Evolutionary conservation across 2,797 vertebrate genomes (phyloP).

Genomic region (Lepilemur septentrionalis): DNA sequence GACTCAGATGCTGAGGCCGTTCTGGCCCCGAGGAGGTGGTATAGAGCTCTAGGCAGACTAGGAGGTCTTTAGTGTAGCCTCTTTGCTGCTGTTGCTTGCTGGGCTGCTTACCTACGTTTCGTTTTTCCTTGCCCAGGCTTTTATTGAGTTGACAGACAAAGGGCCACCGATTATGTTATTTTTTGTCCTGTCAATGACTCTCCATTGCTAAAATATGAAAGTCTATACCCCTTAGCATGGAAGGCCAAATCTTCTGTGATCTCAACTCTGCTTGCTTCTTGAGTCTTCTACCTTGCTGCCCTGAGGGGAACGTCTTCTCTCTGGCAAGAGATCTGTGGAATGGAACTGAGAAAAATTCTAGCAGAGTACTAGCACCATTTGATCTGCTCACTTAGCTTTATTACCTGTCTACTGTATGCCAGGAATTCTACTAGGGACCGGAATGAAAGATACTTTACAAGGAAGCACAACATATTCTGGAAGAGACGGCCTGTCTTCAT

Average conservation of each 20-base stretch:
- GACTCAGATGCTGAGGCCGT: not conserved
- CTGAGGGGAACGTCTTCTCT: not conserved
- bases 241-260: not conserved
- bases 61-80: not conserved
- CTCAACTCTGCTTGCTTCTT: not conserved
- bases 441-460: not conserved
- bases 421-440: not conserved
- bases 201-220: not conserved
- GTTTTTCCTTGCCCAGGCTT: not conserved
- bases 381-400: not conserved
- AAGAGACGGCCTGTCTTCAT: not conserved
- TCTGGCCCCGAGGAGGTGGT: not conserved
- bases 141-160: not conserved
- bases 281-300: not conserved
- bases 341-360: not conserved
- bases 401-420: not conserved
- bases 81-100: not conserved
- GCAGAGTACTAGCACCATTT: not conserved
- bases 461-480: not conserved
- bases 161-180: not conserved
- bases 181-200: not conserved
- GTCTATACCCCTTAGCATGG: not conserved
- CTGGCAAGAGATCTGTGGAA: slow-evolving; percentile 5
- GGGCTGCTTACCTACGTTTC: not conserved
- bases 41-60: not conserved